A percentile compares a stretch with the other conserved stretches of the same genome.
Conservation (phyloP, 2,797 vertebrate species). For the Diceros bicornis region DNA sequence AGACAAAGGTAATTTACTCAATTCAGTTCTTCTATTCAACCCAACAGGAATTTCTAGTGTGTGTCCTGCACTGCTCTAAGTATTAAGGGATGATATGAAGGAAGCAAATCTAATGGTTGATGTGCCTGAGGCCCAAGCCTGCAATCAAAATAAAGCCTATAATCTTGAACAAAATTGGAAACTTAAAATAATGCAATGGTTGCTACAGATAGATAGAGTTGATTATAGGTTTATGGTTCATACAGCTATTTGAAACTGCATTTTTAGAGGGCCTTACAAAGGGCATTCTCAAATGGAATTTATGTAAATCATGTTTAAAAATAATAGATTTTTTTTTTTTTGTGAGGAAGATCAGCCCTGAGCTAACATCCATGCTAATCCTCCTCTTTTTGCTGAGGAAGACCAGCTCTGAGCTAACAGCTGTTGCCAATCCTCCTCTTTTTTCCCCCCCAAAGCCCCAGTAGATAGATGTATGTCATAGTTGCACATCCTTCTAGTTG, state of each 20-base stretch:
- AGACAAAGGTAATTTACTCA: not conserved
- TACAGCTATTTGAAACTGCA: not conserved
- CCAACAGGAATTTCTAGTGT: not conserved
- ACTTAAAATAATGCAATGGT: not conserved
- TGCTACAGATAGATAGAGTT: constrained; percentile 32
- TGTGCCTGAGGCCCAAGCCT: not conserved
- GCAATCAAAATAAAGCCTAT: constrained; percentile 46
- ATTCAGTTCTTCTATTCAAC: not conserved
- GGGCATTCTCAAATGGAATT: not conserved
- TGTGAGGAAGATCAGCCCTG: too few relatives aligned
- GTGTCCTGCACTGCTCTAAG: not conserved
- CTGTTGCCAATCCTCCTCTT: too few relatives aligned
- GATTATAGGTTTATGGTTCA: constrained; percentile 35
- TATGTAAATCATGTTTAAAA: constrained; percentile 33
- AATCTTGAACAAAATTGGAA: constrained; percentile 22
- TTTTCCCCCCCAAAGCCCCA: too few relatives aligned
- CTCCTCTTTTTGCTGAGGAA: too few relatives aligned
- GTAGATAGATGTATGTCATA: too few relatives aligned
- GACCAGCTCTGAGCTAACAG: too few relatives aligned
- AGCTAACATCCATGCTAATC: too few relatives aligned
- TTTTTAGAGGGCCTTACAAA: not conserved
- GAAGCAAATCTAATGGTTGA: not conserved
- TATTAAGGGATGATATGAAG: constrained; percentile 10
- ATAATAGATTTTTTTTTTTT: not conserved
- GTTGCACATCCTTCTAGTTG: too few relatives aligned